Evolutionary conservation across 2,113 vertebrate species (phyloP).

Genomic region (Elephas maximus): DNA sequence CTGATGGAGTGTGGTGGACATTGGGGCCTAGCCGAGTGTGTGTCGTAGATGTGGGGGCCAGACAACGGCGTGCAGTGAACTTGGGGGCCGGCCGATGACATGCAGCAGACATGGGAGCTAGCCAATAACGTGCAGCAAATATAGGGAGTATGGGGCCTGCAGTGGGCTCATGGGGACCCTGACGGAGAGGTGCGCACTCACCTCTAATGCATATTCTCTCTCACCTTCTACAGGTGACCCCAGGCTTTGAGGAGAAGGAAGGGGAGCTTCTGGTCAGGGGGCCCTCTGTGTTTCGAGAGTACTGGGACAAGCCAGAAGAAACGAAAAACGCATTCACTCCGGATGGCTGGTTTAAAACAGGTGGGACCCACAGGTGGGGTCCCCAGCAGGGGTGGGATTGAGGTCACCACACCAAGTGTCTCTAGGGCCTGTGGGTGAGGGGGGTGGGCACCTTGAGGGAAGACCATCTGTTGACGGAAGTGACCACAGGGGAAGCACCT

Average conservation of each 20-base stretch:
- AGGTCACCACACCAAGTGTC: too few relatives aligned
- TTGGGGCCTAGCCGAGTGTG: too few relatives aligned
- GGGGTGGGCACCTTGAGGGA: background rate
- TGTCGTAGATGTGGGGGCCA: too few relatives aligned
- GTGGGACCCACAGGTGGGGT: conserved; percentile 79
- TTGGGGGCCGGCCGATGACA: too few relatives aligned
- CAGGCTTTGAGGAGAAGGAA: conserved; percentile 92
- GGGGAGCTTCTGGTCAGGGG: conserved; percentile 96
- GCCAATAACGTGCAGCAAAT: too few relatives aligned
- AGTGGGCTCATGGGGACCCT: too few relatives aligned
- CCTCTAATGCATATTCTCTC: background rate
- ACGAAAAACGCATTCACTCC: conserved; percentile 92
- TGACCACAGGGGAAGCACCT: too few relatives aligned
- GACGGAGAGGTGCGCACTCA: background rate
- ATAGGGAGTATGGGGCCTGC: background rate
- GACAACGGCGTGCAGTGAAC: background rate
- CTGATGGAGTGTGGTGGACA: too few relatives aligned
- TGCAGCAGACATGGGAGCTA: too few relatives aligned
- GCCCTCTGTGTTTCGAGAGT: conserved; percentile 94
- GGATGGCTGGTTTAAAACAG: conserved; percentile 97
- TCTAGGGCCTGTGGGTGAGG: background rate
- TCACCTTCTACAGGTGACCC: conserved; percentile 89
- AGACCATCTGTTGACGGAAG: too few relatives aligned
- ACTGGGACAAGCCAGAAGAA: conserved; percentile 95
- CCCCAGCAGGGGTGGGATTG: too few relatives aligned